phyloP scores from a whole-genome alignment of 1,140 invertebrate species.

The Drosophila littoralis region DNA sequence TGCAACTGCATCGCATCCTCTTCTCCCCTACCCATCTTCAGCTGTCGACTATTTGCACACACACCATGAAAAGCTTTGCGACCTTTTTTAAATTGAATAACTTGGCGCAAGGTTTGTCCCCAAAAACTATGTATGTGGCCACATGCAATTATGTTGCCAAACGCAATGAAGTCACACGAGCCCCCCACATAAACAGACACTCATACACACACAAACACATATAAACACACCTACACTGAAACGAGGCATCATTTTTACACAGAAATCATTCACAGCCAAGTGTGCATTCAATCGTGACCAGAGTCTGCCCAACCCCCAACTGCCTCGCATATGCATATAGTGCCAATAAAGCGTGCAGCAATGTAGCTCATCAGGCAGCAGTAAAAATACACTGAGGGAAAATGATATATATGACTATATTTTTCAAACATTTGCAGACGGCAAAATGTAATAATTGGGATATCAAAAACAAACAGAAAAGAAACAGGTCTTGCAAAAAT shows the following conservation, averaged over 20 bases:
- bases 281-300: constrained; percentile 74
- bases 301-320: constrained; percentile 3
- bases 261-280: constrained; percentile 78
- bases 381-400: constrained; percentile 20
- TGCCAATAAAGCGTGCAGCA: constrained; percentile 66
- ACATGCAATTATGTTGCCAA: constrained; percentile 76
- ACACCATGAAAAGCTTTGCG: constrained; percentile 24
- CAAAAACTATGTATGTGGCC: constrained; percentile 43
- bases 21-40: constrained; percentile 37
- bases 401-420: background rate
- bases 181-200: constrained; percentile 4
- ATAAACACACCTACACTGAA: background rate
- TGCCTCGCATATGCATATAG: constrained; percentile 36
- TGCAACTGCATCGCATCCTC: constrained; percentile 66
- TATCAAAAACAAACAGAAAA: background rate
- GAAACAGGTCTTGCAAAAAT: too few relatives aligned
- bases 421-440: too few relatives aligned
- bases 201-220: constrained; percentile 6
- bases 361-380: constrained; percentile 42
- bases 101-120: constrained; percentile 23
- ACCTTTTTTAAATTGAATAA: constrained; percentile 40
- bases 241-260: constrained; percentile 64
- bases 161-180: constrained; percentile 62
- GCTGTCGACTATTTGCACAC: constrained; percentile 53
- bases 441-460: too few relatives aligned